Conservation (phyloP, 37 sponge, comb jelly and placozoan genomes). For the Diacarnus erythraeanus region DNA sequence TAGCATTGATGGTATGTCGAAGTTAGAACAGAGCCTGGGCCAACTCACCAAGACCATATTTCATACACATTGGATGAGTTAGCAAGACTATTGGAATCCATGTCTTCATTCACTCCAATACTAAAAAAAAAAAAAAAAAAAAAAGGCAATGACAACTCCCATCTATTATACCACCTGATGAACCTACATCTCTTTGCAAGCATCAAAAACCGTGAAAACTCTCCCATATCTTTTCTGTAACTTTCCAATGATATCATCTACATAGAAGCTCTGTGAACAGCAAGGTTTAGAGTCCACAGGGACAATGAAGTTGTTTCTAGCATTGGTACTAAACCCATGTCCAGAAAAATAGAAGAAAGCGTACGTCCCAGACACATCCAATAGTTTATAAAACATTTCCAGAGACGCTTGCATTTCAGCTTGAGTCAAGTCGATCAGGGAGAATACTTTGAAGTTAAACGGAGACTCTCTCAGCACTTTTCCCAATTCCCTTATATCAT, state of each 20-base stretch:
- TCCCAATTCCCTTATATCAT: conserved; percentile 22
- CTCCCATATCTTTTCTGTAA: conserved; percentile 27
- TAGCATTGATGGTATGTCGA: conserved; percentile 4
- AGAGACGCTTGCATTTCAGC: conserved; percentile 37
- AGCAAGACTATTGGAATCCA: neutral
- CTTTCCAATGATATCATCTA: conserved; percentile 3
- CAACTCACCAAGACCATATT: conserved; percentile 23
- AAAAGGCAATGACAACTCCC: neutral
- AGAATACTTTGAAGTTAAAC: conserved; percentile 47
- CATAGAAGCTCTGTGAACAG: conserved; percentile 3
- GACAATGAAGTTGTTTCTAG: conserved; percentile 32
- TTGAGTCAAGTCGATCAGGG: conserved; percentile 35
- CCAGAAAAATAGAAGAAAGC: conserved; percentile 69
- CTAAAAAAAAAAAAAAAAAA: neutral
- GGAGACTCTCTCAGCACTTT: neutral
- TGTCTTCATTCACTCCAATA: neutral
- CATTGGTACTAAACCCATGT: conserved; percentile 44
- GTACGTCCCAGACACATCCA: conserved; percentile 41
- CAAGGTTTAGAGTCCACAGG: conserved; percentile 44
- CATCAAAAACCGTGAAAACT: conserved; percentile 38
- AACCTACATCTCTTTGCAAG: conserved; percentile 23
- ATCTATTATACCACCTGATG: neutral
- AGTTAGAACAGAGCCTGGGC: neutral
- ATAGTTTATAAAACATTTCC: conserved; percentile 13
- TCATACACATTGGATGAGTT: conserved; percentile 7